Evolutionary conservation across 2,888 invertebrate species (phyloP), one percentile per base, ranked within the genome.

Genomic region (Cosmopolites sordidus): DNA sequence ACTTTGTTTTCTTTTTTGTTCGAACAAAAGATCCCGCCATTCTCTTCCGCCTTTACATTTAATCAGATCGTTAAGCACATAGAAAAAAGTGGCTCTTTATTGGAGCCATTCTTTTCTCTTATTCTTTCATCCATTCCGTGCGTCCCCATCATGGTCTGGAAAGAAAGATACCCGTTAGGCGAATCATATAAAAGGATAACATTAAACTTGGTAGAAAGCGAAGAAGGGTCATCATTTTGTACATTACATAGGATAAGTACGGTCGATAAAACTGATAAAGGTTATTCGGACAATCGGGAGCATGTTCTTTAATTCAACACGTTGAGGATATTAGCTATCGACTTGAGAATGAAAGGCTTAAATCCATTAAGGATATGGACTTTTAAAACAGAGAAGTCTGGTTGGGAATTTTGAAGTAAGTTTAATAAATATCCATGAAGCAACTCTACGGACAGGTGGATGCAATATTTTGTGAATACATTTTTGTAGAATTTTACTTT

Each of bases 311-410:
- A 69, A 70, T 69, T 69, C 68, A 70, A 64, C 64, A 67, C 65
- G 62, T 58, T 55, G 53, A 58, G 62, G 60, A 67, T 69, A 67
- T 67, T 68, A 64, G 64, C 63, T 51, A 66, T 67, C 64, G 66
- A 61, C 62, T 63, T 53, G 50, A 53, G 30, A 49, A 29, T 42
- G 37, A 40, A 41, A 40, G 54, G 59, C 64, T 65, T 67, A 68
- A 70, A 69, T 69, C 69, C 69, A 70, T 70, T 70, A 70, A 60
- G 65, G 61, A 56, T 66, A 70, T 70, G 69, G 70, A 70, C 69
- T 70, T 70, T 70, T 68, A 69, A 69, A 69, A 66, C 65, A 66
- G 61, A 44, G 6, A 6, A 27, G 5, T 33, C 37, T n/a, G 18
- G 37, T 18, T 14, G 14, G 18, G 37, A 45, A 45, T 45, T 45